A percentile compares a stretch with the other conserved stretches of the same genome.
Conservation (phyloP, 92 coral and sea anemone genomes). For the Bergia puertoricense region DNA sequence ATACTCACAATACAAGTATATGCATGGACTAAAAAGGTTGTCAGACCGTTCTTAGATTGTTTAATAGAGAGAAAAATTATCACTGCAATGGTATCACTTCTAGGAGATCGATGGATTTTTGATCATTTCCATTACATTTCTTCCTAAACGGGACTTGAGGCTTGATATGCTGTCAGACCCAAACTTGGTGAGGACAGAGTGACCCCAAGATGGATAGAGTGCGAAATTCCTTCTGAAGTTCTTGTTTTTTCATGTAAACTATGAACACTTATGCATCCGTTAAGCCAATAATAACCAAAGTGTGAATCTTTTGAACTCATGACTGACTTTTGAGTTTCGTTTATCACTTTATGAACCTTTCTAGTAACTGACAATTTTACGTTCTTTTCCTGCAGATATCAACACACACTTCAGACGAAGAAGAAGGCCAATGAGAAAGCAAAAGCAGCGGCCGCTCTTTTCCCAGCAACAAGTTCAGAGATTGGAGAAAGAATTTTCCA, state of each 20-base stretch:
- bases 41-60: not conserved
- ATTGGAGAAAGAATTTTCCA: slow-evolving; percentile 58
- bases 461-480: slow-evolving; percentile 61
- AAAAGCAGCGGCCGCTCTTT: slow-evolving; percentile 58
- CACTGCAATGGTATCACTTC: not conserved
- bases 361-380: not conserved
- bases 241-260: slow-evolving; percentile 5
- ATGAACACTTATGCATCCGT: not conserved
- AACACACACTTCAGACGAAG: slow-evolving; percentile 47
- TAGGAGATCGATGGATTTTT: slow-evolving; percentile 8
- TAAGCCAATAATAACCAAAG: not conserved
- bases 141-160: not conserved
- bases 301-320: not conserved
- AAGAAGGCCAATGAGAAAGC: slow-evolving; percentile 56
- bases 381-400: slow-evolving; percentile 19
- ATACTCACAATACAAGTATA: not conserved
- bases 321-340: no score
- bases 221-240: slow-evolving; percentile 2
- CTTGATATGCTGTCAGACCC: slow-evolving; percentile 13
- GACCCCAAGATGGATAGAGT: slow-evolving; percentile 29
- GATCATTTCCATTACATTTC: not conserved
- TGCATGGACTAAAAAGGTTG: not conserved
- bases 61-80: not conserved
- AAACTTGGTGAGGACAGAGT: not conserved
- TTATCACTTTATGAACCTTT: not conserved